Percentiles rank a stretch among this genome's conserved stretches.
phyloP scores from a whole-genome alignment of 2,113 vertebrate genomes.

The Oryctolagus cuniculus region DNA sequence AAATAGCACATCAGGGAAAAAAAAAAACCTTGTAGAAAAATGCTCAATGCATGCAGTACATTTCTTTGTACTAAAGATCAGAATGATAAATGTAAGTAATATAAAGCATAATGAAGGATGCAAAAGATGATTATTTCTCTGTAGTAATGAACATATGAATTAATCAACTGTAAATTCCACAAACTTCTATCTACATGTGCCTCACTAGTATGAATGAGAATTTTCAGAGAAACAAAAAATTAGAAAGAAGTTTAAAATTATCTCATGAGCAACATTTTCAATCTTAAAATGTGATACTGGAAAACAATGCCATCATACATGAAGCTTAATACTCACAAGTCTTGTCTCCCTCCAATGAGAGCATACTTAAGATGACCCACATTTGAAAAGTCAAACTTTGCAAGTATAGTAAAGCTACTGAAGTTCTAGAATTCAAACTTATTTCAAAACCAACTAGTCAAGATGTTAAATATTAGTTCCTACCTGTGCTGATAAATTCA shows the following conservation, averaged over 20 bases:
- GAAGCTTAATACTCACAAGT: constrained; percentile 69
- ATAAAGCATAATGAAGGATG: constrained; percentile 82
- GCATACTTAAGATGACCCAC: constrained; percentile 52
- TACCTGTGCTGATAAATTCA: constrained; percentile 19
- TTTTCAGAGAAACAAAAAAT: constrained; percentile 7
- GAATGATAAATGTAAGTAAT: constrained; percentile 83
- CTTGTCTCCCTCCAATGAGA: constrained; percentile 62
- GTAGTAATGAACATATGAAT: neutral
- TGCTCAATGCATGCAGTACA: constrained; percentile 87
- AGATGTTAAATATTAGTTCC: constrained; percentile 54
- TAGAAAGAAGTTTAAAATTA: constrained; percentile 55
- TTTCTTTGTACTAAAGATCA: constrained; percentile 85
- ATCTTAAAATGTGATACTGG: constrained; percentile 42
- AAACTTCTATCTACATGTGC: constrained; percentile 40
- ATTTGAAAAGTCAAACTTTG: constrained; percentile 55
- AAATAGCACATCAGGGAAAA: constrained; percentile 82
- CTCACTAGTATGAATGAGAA: constrained; percentile 48
- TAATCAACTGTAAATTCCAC: constrained; percentile 51
- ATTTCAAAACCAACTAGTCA: constrained; percentile 53
- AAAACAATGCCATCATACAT: constrained; percentile 40
- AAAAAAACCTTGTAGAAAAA: constrained; percentile 80
- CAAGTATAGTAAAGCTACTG: constrained; percentile 49
- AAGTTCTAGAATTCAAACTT: constrained; percentile 61
- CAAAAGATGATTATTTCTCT: constrained; percentile 54
- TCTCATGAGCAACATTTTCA: constrained; percentile 35